phyloP scores from a whole-genome alignment of 92 coral and sea anemone genomes.

The Diadumene lineata region DNA sequence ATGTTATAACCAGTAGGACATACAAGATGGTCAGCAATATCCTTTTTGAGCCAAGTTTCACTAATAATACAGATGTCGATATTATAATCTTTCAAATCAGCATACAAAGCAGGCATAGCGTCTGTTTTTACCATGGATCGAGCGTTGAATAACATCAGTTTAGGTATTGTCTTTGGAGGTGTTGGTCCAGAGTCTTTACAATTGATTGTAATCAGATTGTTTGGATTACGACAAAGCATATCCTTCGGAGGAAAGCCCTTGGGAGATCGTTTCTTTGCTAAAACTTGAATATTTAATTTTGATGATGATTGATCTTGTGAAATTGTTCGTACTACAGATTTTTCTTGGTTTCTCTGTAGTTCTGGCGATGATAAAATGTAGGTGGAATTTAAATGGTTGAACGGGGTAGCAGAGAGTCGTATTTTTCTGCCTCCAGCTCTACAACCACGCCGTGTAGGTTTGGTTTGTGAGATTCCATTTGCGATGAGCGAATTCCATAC shows the following conservation, averaged over 20 bases:
- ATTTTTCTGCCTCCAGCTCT: neutral
- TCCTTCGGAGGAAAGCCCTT: neutral
- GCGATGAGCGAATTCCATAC: neutral
- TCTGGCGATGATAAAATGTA: neutral
- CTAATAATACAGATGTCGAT: conserved; percentile 27
- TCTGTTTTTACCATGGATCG: conserved; percentile 59
- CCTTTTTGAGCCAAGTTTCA: conserved; percentile 39
- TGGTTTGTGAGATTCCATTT: neutral
- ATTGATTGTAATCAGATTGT: conserved; percentile 5
- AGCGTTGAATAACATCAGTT: conserved; percentile 50
- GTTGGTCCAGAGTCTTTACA: conserved; percentile 33
- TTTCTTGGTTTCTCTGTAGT: neutral
- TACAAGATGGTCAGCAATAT: conserved; percentile 39
- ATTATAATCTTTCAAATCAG: conserved; percentile 46
- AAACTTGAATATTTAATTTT: neutral
- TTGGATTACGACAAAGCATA: neutral
- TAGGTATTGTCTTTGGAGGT: conserved; percentile 41
- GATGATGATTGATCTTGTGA: neutral
- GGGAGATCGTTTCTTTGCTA: neutral
- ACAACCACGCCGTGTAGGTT: conserved; percentile 1
- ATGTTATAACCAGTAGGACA: conserved; percentile 35
- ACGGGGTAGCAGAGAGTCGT: neutral
- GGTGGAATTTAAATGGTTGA: neutral
- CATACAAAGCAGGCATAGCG: conserved; percentile 48
- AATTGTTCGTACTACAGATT: neutral